A percentile compares a stretch with the other conserved stretches of the same genome.
phyloP scores from a whole-genome alignment of 1,140 invertebrate genomes.

The Zelostemma sp. region DNA sequence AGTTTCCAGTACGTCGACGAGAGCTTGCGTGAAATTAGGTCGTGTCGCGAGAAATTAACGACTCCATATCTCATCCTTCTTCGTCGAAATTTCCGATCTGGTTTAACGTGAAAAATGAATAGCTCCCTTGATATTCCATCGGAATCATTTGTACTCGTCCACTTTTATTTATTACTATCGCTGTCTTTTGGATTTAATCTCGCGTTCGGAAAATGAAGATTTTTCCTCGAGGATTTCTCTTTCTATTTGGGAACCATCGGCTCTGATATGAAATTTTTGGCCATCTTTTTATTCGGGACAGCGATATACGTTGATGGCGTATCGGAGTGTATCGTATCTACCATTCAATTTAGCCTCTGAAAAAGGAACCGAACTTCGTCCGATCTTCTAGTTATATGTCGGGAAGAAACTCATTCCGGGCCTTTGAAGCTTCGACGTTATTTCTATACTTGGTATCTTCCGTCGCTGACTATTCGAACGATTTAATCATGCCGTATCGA shows the following conservation, averaged over 20 bases:
- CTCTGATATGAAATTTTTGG: too few relatives aligned
- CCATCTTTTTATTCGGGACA: too few relatives aligned
- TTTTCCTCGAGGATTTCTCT: too few relatives aligned
- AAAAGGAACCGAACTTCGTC: background rate
- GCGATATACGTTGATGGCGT: background rate
- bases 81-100: background rate
- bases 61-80: conserved; percentile 3
- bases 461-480: background rate
- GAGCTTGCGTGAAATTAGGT: conserved; percentile 9
- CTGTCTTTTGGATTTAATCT: background rate
- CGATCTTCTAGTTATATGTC: background rate
- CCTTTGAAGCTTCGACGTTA: background rate
- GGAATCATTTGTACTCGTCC: background rate
- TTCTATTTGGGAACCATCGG: too few relatives aligned
- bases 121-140: background rate
- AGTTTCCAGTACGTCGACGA: conserved; percentile 1
- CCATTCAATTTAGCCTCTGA: background rate
- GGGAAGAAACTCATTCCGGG: background rate
- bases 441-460: background rate
- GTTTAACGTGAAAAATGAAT: background rate
- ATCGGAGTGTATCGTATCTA: background rate
- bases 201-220: too few relatives aligned
- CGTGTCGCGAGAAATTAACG: conserved; percentile 1
- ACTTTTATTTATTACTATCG: background rate
- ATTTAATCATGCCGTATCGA: background rate